Conservation (phyloP, 2,113 vertebrate species). For the Mirza zaza region DNA sequence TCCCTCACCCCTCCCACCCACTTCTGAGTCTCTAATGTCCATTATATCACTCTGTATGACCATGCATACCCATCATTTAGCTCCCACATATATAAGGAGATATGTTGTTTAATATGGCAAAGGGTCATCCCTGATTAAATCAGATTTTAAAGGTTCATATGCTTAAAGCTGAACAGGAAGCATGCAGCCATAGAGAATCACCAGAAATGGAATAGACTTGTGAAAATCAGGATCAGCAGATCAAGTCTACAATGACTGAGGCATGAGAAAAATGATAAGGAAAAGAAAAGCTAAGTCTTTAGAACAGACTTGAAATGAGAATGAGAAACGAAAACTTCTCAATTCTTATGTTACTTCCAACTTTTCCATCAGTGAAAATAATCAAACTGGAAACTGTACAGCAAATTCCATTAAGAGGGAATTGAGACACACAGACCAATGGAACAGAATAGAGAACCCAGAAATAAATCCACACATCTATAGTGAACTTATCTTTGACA, state of each 20-base stretch:
- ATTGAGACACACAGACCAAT: neutral
- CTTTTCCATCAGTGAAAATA: neutral
- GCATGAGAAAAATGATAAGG: neutral
- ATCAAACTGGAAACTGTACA: neutral
- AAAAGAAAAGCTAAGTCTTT: neutral
- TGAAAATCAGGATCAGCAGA: neutral
- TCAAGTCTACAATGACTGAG: neutral
- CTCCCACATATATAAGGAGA: neutral
- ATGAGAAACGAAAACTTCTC: neutral
- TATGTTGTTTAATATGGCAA: neutral
- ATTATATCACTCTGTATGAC: too few relatives aligned
- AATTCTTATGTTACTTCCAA: neutral
- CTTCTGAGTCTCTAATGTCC: too few relatives aligned
- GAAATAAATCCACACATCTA: too few relatives aligned
- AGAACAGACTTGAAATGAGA: neutral
- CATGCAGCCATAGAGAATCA: neutral
- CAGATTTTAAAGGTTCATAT: neutral
- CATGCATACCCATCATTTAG: too few relatives aligned
- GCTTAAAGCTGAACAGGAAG: neutral
- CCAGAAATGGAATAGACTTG: neutral
- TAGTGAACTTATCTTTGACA: too few relatives aligned
- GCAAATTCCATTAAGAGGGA: neutral
- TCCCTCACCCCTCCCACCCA: too few relatives aligned
- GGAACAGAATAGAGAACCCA: too few relatives aligned
- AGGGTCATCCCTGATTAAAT: neutral